Conservation (phyloP, 92 coral and sea anemone species). For the Virgularia gustaviana region DNA sequence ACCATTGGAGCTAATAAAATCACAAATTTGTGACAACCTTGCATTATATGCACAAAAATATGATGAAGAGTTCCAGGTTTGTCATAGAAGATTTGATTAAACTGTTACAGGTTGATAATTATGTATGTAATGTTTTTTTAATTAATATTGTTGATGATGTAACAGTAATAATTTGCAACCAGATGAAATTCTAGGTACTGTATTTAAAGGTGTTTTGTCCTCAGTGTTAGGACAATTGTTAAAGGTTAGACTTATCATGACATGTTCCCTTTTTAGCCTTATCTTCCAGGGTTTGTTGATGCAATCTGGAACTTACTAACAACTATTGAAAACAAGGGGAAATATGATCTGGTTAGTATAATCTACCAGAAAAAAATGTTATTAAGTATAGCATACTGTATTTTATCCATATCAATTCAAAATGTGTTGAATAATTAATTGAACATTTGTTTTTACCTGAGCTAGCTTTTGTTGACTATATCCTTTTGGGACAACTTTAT, state of each 20-base stretch:
- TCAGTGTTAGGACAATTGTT: too few relatives aligned
- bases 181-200: not conserved
- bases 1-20: constrained; percentile 80
- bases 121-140: too few relatives aligned
- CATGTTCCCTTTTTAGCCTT: constrained; percentile 65
- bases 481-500: too few relatives aligned
- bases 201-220: too few relatives aligned
- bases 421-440: too few relatives aligned
- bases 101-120: not conserved
- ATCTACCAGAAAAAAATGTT: not conserved
- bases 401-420: not conserved
- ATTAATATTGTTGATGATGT: not conserved
- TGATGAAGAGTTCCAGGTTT: constrained; percentile 99
- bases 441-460: too few relatives aligned
- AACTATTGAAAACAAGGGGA: constrained; percentile 65
- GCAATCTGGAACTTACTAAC: constrained; percentile 94
- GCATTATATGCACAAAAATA: constrained; percentile 95
- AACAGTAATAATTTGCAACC: not conserved
- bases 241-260: too few relatives aligned
- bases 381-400: not conserved
- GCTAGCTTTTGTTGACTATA: too few relatives aligned
- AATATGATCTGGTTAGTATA: constrained; percentile 83
- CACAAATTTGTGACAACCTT: constrained; percentile 97
- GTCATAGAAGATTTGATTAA: not conserved
- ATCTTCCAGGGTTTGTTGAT: constrained; percentile 88